These are phyloP conservation scores for Pheosia gnoma DNA, from an alignment of 2,888 invertebrate species.

Conservation along the genomic window DNA sequence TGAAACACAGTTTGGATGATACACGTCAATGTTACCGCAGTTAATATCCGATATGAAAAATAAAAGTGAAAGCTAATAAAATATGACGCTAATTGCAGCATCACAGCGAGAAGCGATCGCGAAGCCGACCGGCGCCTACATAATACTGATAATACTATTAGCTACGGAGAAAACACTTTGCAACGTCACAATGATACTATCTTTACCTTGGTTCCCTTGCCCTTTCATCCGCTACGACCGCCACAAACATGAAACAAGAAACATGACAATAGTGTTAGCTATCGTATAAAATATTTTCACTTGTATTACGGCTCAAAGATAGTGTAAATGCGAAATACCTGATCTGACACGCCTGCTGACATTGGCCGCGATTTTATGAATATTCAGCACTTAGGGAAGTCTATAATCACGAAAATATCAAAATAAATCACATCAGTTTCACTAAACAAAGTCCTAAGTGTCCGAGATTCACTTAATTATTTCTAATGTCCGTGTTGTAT, in stretches of 20 bases:
- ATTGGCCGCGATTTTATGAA: constrained; percentile 88
- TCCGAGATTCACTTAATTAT: constrained; percentile 65
- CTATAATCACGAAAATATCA: constrained; percentile 72
- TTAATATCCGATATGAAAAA: constrained; percentile 39
- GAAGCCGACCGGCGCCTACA: constrained; percentile 68
- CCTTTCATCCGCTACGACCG: constrained; percentile 91
- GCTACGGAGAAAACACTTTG: constrained; percentile 73
- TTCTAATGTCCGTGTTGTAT: constrained; percentile 66
- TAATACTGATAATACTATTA: constrained; percentile 46
- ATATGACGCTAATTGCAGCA: constrained; percentile 54
- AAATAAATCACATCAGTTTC: constrained; percentile 80
- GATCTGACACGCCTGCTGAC: constrained; percentile 96
- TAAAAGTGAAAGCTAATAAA: constrained; percentile 55
- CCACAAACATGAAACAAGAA: constrained; percentile 84
- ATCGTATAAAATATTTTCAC: constrained; percentile 35
- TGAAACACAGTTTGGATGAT: not conserved
- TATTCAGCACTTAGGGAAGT: constrained; percentile 80
- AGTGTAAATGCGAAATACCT: constrained; percentile 85
- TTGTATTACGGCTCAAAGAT: constrained; percentile 54
- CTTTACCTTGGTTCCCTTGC: constrained; percentile 92
- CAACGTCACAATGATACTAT: constrained; percentile 76
- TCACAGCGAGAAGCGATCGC: constrained; percentile 56
- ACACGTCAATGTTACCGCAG: constrained; percentile 12
- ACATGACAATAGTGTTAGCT: constrained; percentile 57
- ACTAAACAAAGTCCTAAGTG: constrained; percentile 75